Conservation (phyloP, 2,888 invertebrate species). For the Arctia plantaginis region DNA sequence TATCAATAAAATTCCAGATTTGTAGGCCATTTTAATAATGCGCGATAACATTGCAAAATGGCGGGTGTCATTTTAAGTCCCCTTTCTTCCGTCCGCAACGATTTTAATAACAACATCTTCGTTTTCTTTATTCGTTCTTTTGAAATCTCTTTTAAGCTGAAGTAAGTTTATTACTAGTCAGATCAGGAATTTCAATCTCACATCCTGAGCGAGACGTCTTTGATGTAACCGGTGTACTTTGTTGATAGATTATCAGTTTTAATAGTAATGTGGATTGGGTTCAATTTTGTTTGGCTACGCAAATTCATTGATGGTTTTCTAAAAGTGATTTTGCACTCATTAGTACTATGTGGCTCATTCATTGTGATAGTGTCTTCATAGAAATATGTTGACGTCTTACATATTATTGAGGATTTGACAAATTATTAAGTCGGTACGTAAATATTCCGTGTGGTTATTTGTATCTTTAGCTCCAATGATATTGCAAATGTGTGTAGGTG, state of each 20-base stretch:
- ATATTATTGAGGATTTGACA: slow-evolving; percentile 37
- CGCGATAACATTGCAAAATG: slow-evolving; percentile 57
- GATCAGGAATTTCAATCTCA: slow-evolving; percentile 85
- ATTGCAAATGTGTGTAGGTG: slow-evolving; percentile 7
- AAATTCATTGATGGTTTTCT: slow-evolving; percentile 54
- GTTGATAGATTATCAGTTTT: slow-evolving; percentile 51
- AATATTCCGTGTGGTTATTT: slow-evolving; percentile 29
- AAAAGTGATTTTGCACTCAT: slow-evolving; percentile 54
- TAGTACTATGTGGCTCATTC: slow-evolving; percentile 55
- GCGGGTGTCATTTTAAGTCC: slow-evolving; percentile 69
- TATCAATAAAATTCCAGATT: slow-evolving; percentile 72
- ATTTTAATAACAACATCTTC: slow-evolving; percentile 79
- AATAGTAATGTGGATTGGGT: slow-evolving; percentile 48
- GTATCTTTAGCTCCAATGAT: slow-evolving; percentile 11
- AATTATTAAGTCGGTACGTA: slow-evolving; percentile 27
- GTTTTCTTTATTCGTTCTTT: slow-evolving; percentile 81
- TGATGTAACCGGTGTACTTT: slow-evolving; percentile 72
- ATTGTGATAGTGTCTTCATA: slow-evolving; percentile 49
- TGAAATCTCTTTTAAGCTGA: slow-evolving; percentile 78
- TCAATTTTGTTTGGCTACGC: slow-evolving; percentile 43
- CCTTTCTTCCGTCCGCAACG: slow-evolving; percentile 74
- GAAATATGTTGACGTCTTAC: slow-evolving; percentile 42
- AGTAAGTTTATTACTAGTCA: slow-evolving; percentile 84
- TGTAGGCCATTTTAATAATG: slow-evolving; percentile 67
- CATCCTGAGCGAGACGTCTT: slow-evolving; percentile 80